These are phyloP conservation scores for Schizotus pectinicornis DNA, from an alignment of 2,888 invertebrate genomes.

Conservation along the genomic window DNA sequence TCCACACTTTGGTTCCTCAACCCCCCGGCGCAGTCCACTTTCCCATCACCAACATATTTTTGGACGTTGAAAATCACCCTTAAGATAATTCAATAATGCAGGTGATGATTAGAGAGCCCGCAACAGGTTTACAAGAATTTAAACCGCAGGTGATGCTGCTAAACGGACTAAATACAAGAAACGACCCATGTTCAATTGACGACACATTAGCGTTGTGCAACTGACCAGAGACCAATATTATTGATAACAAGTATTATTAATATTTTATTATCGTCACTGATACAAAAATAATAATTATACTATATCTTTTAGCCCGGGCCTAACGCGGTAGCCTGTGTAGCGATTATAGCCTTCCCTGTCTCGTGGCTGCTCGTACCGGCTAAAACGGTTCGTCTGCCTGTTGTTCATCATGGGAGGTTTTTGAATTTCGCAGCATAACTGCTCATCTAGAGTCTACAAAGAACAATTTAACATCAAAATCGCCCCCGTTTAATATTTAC, in stretches of 20 bases:
- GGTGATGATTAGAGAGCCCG: too few species aligned
- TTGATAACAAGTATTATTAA: too few species aligned
- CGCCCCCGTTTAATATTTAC: conserved; percentile 32
- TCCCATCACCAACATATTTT: too few species aligned
- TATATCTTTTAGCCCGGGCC: conserved; percentile 3
- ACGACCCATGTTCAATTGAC: too few species aligned
- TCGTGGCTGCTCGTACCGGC: background rate
- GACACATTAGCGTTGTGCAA: background rate
- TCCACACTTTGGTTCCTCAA: too few species aligned
- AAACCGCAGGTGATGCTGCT: too few species aligned
- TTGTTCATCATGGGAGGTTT: conserved; percentile 33
- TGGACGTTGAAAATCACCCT: too few species aligned
- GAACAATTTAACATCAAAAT: conserved; percentile 12
- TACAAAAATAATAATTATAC: background rate
- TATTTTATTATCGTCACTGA: background rate
- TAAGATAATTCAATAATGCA: too few species aligned
- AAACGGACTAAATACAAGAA: too few species aligned
- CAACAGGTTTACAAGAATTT: too few species aligned
- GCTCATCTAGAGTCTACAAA: conserved; percentile 56
- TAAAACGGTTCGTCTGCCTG: conserved; percentile 17
- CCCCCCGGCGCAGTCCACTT: too few species aligned
- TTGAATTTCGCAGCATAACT: conserved; percentile 53
- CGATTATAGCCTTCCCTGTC: background rate
- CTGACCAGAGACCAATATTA: conserved; percentile 3
- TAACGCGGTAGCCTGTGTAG: background rate